These are phyloP conservation scores for Drosophila repletoides DNA, from an alignment of 1,140 invertebrate species.

Conservation along the genomic window DNA sequence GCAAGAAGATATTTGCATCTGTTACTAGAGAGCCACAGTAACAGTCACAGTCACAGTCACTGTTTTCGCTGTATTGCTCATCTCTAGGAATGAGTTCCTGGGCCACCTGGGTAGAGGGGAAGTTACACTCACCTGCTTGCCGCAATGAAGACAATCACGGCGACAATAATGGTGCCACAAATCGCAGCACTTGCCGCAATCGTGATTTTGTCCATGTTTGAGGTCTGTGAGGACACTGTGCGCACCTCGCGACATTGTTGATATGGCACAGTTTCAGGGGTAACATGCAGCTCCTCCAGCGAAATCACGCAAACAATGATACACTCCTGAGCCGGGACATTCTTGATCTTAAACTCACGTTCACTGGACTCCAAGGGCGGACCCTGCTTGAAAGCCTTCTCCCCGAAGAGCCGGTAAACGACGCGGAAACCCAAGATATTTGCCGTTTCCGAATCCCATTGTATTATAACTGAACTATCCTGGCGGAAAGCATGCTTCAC, in stretches of 20 bases:
- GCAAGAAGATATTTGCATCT: too few relatives aligned
- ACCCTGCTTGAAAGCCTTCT: conserved; percentile 93
- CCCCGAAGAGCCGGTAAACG: conserved; percentile 94
- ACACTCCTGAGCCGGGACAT: conserved; percentile 95
- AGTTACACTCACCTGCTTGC: conserved; percentile 87
- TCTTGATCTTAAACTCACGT: conserved; percentile 95
- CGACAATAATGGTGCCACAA: conserved; percentile 94
- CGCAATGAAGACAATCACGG: conserved; percentile 93
- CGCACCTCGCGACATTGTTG: conserved; percentile 94
- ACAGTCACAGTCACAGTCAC: too few relatives aligned
- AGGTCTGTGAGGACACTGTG: conserved; percentile 90
- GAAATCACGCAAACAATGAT: conserved; percentile 96
- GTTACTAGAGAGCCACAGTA: too few relatives aligned
- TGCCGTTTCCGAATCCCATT: conserved; percentile 93
- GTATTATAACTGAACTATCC: conserved; percentile 93
- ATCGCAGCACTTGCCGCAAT: conserved; percentile 96
- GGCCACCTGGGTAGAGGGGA: too few relatives aligned
- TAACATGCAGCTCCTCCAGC: conserved; percentile 92
- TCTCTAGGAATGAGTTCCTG: too few relatives aligned
- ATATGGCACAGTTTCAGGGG: conserved; percentile 92
- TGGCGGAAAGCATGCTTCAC: conserved; percentile 93
- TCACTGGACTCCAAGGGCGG: conserved; percentile 93
- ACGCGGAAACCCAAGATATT: conserved; percentile 94
- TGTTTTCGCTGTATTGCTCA: too few relatives aligned
- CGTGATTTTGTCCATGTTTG: conserved; percentile 96